These are phyloP conservation scores for Alethe castanea DNA, from an alignment of 2,113 vertebrate species.

Conservation along the genomic window DNA sequence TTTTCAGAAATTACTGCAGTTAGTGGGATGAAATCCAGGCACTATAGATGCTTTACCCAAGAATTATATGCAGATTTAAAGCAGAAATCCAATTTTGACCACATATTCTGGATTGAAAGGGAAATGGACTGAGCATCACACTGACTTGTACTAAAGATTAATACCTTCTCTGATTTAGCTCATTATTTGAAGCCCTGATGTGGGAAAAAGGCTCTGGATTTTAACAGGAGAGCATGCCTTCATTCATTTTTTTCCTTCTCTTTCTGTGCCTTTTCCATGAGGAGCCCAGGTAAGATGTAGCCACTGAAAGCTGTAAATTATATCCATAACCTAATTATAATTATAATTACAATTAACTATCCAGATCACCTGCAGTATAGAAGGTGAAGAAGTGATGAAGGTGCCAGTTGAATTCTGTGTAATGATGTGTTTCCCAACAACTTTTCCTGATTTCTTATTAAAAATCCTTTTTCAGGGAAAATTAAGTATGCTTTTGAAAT, in stretches of 20 bases:
- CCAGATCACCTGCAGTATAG: neutral
- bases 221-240: neutral
- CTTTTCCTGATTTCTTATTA: neutral
- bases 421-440: neutral
- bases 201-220: neutral
- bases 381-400: neutral
- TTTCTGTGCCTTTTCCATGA: neutral
- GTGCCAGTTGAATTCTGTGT: neutral
- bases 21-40: neutral
- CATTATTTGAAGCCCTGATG: fast-evolving
- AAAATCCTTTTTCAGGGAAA: neutral
- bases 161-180: neutral
- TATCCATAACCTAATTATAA: neutral
- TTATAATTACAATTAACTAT: neutral
- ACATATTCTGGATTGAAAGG: neutral
- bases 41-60: neutral
- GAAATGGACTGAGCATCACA: neutral
- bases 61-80: neutral
- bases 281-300: neutral
- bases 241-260: neutral
- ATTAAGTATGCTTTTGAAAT: neutral
- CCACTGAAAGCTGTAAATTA: neutral
- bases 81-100: neutral
- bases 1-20: neutral
- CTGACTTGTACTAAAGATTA: neutral